Percentiles rank a stretch among this genome's conserved stretches.
These are phyloP conservation scores for Pachyrhynchus sulphureomaculatus DNA, from an alignment of 1,140 invertebrate species.

Conservation along the genomic window DNA sequence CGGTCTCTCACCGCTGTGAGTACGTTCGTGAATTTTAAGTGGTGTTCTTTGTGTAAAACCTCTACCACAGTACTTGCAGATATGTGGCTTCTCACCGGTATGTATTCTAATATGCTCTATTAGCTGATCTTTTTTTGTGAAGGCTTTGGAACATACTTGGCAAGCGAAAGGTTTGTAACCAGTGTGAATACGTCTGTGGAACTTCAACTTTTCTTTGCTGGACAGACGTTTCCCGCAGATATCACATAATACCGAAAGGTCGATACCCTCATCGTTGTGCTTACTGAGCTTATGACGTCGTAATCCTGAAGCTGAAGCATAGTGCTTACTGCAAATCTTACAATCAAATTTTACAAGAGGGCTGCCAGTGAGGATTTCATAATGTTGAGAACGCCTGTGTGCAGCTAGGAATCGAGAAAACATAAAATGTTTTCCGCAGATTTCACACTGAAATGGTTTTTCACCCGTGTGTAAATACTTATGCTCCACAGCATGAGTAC, in stretches of 20 bases:
- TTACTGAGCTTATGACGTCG: slow-evolving; percentile 46
- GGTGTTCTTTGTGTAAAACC: slow-evolving; percentile 76
- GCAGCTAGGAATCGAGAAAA: slow-evolving; percentile 49
- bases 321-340: slow-evolving; percentile 48
- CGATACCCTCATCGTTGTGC: slow-evolving; percentile 42
- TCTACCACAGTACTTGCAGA: slow-evolving; percentile 70
- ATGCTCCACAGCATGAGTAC: slow-evolving; percentile 52
- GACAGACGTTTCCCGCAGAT: slow-evolving; percentile 79
- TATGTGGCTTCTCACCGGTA: slow-evolving; percentile 66
- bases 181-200: slow-evolving; percentile 70
- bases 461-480: slow-evolving; percentile 59
- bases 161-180: slow-evolving; percentile 75
- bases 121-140: slow-evolving; percentile 64
- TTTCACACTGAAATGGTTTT: slow-evolving; percentile 62
- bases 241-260: slow-evolving; percentile 59
- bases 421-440: slow-evolving; percentile 59
- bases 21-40: slow-evolving; percentile 57
- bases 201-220: slow-evolving; percentile 68
- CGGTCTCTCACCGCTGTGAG: slow-evolving; percentile 74
- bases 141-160: slow-evolving; percentile 65
- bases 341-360: slow-evolving; percentile 49
- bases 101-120: slow-evolving; percentile 64
- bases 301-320: slow-evolving; percentile 47
- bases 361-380: slow-evolving; percentile 48
- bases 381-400: slow-evolving; percentile 47